These are phyloP conservation scores for Prietella phreatophila DNA, from an alignment of 2,113 vertebrate genomes.

Conservation along the genomic window DNA sequence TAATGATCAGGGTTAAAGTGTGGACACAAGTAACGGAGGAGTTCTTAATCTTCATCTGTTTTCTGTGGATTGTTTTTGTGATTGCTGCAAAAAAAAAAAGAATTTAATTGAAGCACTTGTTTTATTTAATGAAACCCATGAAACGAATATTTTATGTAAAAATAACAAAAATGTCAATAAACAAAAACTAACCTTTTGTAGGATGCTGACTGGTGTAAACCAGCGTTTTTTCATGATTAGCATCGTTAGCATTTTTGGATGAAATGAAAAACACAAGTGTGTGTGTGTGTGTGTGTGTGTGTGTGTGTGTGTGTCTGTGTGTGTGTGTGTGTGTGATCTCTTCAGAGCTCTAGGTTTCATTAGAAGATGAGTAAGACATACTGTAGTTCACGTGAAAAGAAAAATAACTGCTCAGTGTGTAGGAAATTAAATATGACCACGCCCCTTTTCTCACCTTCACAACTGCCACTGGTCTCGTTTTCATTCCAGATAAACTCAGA, in stretches of 20 bases:
- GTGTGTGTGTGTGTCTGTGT: constrained; percentile 9
- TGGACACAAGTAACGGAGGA: background rate
- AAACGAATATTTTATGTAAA: background rate
- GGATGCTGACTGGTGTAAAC: background rate
- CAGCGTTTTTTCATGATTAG: background rate
- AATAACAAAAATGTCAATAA: background rate
- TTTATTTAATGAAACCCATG: background rate
- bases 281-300: background rate
- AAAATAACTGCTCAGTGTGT: background rate
- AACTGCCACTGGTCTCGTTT: background rate
- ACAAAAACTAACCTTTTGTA: background rate
- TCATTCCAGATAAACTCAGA: background rate
- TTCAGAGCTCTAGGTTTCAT: background rate
- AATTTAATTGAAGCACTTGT: background rate
- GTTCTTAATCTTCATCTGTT: background rate
- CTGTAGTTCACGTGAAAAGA: constrained; percentile 22
- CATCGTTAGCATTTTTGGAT: background rate
- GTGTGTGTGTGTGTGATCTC: background rate
- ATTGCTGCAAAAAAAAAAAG: background rate
- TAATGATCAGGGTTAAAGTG: background rate
- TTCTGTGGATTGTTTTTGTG: background rate
- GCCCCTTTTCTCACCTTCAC: background rate
- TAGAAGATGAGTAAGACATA: constrained; percentile 19
- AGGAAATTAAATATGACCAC: background rate
- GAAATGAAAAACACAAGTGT: background rate